Evolutionary conservation across 1,140 invertebrate genomes (phyloP), one percentile per base, ranked within the genome.

Genomic region (Ostrea denselamellosa): DNA sequence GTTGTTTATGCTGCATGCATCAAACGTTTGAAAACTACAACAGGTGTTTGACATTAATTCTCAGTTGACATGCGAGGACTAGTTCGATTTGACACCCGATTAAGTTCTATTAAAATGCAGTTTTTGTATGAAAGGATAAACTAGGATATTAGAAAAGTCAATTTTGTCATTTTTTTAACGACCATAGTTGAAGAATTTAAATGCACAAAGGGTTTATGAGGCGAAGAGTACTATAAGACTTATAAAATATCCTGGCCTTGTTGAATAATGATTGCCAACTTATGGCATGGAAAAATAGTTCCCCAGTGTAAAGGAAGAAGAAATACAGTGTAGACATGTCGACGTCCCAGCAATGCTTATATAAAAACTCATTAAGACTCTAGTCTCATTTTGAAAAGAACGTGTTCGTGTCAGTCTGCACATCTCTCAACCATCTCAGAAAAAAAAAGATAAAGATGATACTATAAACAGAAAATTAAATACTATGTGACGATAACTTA

Each of bases 1-100:
- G 68, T 77, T 77, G 68, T 77, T 77, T 77, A 77, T 77, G 68
- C 68, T 77, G 25, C 28, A 25, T 77, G 68, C 68, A 77, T 77
- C 68, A 77, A 77, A 77, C 68, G 68, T 34, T 34, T 77, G 68
- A 34, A 77, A 62, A 77, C 28, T 28, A 28, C 68, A 77, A 77
- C 68, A 77, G 68, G 68, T 77, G 68, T 77, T 77, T 77, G 68
- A 77, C 68, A 25, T 77, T 77, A 77, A 77, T 77, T 77, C 68
- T 77, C 68, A 77, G 22, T 25, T 77, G 68, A 77, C 68, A 77
- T 77, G 68, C 28, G 14, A 77, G 12, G 25, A 77, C 68, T 77
- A 34, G 68, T 77, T 77, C 68, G 68, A 77, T 77, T 77, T 77
- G 68, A 77, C 68, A 77, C 68, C 68, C 68, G 68, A 77, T 77